Percentiles rank a stretch among this genome's conserved stretches.
Conservation (phyloP, 2,797 vertebrate genomes). For the Heterohyrax brucei region DNA sequence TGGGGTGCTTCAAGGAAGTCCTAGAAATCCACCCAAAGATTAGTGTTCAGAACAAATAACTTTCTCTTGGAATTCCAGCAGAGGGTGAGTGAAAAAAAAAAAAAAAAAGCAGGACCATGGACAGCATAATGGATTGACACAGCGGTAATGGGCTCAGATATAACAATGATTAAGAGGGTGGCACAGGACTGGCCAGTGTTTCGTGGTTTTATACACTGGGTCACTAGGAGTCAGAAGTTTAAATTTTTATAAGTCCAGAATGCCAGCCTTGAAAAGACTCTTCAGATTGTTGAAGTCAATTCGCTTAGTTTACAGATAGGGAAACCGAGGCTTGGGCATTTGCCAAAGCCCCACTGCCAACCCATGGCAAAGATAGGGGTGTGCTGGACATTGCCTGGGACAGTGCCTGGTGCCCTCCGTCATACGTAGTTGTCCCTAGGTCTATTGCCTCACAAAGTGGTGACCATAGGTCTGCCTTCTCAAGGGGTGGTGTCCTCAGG, state of each 20-base stretch:
- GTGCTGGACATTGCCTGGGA: accelerated
- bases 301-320: not conserved
- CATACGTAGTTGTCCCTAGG: accelerated
- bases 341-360: not conserved
- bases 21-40: not conserved
- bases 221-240: no score
- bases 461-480: no score
- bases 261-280: not conserved
- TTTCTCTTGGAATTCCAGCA: not conserved
- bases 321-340: not conserved
- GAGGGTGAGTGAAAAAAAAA: no score
- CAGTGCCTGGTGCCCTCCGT: not conserved
- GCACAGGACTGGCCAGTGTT: no score
- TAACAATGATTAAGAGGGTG: no score
- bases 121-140: no score
- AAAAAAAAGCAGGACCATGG: not conserved
- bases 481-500: no score
- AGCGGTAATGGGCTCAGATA: not conserved
- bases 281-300: not conserved
- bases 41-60: not conserved
- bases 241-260: not conserved
- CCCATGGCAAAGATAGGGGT: not conserved
- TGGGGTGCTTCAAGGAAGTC: not conserved
- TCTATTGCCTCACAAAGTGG: not conserved
- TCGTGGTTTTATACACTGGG: no score